Base-by-base conservation (phyloP, 1,140 invertebrate genomes). In the Papilio polytes region DNA sequence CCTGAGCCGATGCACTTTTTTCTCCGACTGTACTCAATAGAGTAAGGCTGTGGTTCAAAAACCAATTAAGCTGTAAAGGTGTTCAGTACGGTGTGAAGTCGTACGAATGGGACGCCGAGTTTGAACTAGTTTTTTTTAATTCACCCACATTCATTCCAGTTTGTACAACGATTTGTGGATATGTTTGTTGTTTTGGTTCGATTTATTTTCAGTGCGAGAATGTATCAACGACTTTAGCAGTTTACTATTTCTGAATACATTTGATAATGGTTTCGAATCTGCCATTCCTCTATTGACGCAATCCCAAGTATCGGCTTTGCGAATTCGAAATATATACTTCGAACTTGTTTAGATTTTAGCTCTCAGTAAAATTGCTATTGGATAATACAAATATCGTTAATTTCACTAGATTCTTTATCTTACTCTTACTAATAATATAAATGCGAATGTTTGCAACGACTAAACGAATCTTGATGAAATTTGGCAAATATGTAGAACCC, bases 1-100 rank as follows among this genome's bases (percentile, higher is more conserved):
- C 87, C 87, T 89, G 86, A 51, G 78, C 53, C 72, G 82, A 86
- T 83, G 74, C 79, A 74, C 18, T 84, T 86, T 86, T 84, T 83
- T 82, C 53, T 74, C 80, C 80, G 74, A 80, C 48, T 73, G 63
- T 79, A 36, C 77, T 82, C 83, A 83, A 86, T 88, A 83, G 85
- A 85, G 74, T 51, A 76, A 44, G 80, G 79, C 76, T 76, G 83
- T 81, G 85, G 86, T 85, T 89, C 84, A 84, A 88, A 89, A 89
- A 88, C 86, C 85, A 89, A 89, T 89, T 89, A 89, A 85, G 81
- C 76, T 84, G 80, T 85, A 87, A 84, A 87, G 82, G 84, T 88
- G 85, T 84, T 86, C 78, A 78, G 59, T 51, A 44, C 15, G 22
- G 53, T 74, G 77, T 78, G 70, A 76, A 76, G 74, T 79, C 53